Base-by-base conservation (phyloP, 2,113 vertebrate species). In the Lophura nycthemera region DNA sequence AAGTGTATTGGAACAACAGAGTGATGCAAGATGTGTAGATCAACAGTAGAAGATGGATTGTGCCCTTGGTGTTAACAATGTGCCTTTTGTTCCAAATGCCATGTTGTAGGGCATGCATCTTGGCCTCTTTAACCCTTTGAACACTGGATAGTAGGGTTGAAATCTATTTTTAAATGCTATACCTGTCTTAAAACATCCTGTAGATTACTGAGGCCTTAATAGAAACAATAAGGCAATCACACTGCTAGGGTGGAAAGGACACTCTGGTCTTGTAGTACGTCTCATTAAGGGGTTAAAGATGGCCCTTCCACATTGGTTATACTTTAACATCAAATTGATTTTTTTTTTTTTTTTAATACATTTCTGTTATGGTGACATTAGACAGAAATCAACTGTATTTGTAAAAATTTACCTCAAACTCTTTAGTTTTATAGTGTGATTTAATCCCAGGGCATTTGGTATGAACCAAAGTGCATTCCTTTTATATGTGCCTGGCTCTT, bases 381-480 rank as follows among this genome's bases (percentile, higher is more conserved):
- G 96, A 93, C 84, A 97, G 95, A 97, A 98, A 97, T 97, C 95
- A 97, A 98, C 96, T 97, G 96, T 97, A 97, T 98, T 98, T 98
- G 97, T 98, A 98, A 98, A 96, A 97, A 97, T 97, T 98, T 98
- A 98, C 98, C 98, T 98, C 98, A 98, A 84, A 97, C 96, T 96
- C 94, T 98, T 98, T 97, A 96, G 97, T 98, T 97, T 98, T 98
- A 93, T 98, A 97, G 97, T 97, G 97, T 97, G 97, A 98, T 98
- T 97, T 97, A 98, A 99, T 98, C 97, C 98, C 98, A 99, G 98
- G 99, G 98, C 98, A 99, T 99, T 99, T 99, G 99, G 99, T 99
- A 98, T 98, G 97, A 98, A 99, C 99, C 99, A 99, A 99, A 99
- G 99, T 99, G 99, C 99, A 99, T 99, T 99, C 99, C 98, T 99